Base-by-base conservation (phyloP, 2,797 vertebrate genomes). In the Myotis daubentonii region DNA sequence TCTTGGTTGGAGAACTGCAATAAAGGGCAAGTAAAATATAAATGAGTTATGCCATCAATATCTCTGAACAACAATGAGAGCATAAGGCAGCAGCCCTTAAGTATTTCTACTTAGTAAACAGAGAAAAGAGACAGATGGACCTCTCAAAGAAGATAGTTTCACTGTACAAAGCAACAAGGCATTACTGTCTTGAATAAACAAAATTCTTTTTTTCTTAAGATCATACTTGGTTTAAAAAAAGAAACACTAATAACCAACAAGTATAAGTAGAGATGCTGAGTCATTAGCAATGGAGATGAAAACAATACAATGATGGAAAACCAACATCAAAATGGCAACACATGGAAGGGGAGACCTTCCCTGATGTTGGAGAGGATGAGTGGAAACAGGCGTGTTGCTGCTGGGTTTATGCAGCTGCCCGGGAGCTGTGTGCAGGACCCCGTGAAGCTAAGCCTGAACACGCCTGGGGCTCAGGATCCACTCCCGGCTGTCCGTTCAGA, bases 71-170 rank as follows among this genome's bases (percentile, higher is more conserved):
- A 57, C 44, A 8, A 30, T 8, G 68, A 80, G 41, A 78, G 5
- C 81, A 66, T 20, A 93, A 86, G 60, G 97, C 11, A 30, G 79
- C 4, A 36, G 30, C 66, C 85, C 76, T 51, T 47, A 30, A 88
- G 82, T 65, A 72, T 44, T 80, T 86, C 87, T 10, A 3, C n/a
- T 74, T 70, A 36, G 3, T 28, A 38, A 95, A 70, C 87, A 68
- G 74, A n/a, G 55, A 25, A 55, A 66, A 75, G 74, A 49, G 51
- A 85, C 92, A 95, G 94, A 94, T 68, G 76, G 86, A 19, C 82
- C 55, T 13, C 90, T 82, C 70, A 19, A 11, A 57, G 53, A 71
- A 82, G 93, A 25, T 1, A 20, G 8, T 76, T 66, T 44, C 70
- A 4, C 44, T 78, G 28, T 60, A 65, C 38, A 36, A 95, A 93